Percentiles rank a stretch among this genome's conserved stretches.
Conservation (phyloP, 2,888 invertebrate genomes). For the Monopis laevigella region DNA sequence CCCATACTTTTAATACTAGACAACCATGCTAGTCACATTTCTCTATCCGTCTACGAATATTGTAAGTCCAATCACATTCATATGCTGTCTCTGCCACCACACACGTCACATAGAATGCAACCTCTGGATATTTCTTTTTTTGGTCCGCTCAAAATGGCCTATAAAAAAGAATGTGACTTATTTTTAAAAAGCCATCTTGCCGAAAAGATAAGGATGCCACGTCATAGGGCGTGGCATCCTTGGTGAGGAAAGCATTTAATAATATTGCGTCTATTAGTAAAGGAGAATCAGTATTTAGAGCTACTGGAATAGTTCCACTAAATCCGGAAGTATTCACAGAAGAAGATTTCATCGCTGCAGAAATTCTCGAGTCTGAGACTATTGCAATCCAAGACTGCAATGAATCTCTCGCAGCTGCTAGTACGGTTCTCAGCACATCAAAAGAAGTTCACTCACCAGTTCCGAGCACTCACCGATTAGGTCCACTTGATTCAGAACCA, state of each 20-base stretch:
- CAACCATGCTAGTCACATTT: slow-evolving; percentile 27
- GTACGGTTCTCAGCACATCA: slow-evolving; percentile 24
- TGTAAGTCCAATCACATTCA: slow-evolving; percentile 19
- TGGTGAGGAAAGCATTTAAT: slow-evolving; percentile 19
- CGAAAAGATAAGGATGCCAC: too few species aligned
- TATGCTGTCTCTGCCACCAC: too few species aligned
- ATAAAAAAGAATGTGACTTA: slow-evolving; percentile 25
- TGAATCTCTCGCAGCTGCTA: slow-evolving; percentile 18
- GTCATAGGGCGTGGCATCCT: slow-evolving; percentile 20
- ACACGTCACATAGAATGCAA: too few species aligned
- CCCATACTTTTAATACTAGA: slow-evolving; percentile 27
- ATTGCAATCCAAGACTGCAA: slow-evolving; percentile 19
- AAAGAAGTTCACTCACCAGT: slow-evolving; percentile 21
- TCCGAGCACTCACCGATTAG: slow-evolving; percentile 18
- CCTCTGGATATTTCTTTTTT: slow-evolving; percentile 24
- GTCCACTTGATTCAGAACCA: slow-evolving; percentile 19
- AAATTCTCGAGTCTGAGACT: slow-evolving; percentile 19
- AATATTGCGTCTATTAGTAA: slow-evolving; percentile 21
- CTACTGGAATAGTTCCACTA: slow-evolving; percentile 24
- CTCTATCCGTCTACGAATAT: slow-evolving; percentile 20
- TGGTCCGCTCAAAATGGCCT: slow-evolving; percentile 25
- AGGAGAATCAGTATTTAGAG: slow-evolving; percentile 22
- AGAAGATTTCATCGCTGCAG: slow-evolving; percentile 16
- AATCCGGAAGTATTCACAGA: slow-evolving; percentile 23
- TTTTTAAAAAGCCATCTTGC: slow-evolving; percentile 25